A percentile compares a stretch with the other conserved stretches of the same genome.
Evolutionary conservation across 2,113 vertebrate genomes (phyloP).

Genomic region (Scolopax mira): DNA sequence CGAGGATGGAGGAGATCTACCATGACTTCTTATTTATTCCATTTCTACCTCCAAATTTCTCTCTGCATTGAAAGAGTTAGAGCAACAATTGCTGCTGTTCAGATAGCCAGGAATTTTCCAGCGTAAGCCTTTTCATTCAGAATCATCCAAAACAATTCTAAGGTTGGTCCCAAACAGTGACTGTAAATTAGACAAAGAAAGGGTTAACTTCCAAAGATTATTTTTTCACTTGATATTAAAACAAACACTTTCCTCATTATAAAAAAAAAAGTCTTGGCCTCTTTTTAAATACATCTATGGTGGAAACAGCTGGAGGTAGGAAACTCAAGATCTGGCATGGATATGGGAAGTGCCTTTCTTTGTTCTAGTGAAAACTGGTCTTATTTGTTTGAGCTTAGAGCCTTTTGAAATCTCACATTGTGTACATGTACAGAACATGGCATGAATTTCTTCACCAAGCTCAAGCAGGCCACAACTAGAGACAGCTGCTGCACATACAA

Average conservation of each 20-base stretch:
- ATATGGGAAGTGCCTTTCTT: conserved; percentile 59
- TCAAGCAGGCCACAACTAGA: neutral
- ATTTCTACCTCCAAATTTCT: conserved; percentile 12
- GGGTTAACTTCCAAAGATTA: conserved; percentile 16
- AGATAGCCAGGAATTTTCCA: neutral
- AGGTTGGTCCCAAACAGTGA: neutral
- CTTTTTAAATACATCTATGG: conserved; percentile 56
- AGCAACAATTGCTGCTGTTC: neutral
- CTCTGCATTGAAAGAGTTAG: neutral
- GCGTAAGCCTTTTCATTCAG: conserved; percentile 26
- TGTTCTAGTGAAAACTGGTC: conserved; percentile 49
- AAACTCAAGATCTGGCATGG: conserved; percentile 64
- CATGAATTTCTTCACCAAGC: neutral
- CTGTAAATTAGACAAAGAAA: neutral
- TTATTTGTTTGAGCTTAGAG: conserved; percentile 17
- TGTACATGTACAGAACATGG: neutral
- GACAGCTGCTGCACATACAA: neutral
- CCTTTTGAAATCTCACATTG: conserved; percentile 50
- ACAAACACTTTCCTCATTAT: conserved; percentile 46
- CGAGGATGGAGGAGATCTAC: neutral
- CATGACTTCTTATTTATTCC: neutral
- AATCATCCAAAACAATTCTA: neutral
- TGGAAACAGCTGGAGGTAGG: conserved; percentile 66
- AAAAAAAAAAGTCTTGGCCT: conserved; percentile 10
- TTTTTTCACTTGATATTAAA: conserved; percentile 55